Evolutionary conservation across 2,888 invertebrate species (phyloP).

Genomic region (Dolichopus griseipennis): DNA sequence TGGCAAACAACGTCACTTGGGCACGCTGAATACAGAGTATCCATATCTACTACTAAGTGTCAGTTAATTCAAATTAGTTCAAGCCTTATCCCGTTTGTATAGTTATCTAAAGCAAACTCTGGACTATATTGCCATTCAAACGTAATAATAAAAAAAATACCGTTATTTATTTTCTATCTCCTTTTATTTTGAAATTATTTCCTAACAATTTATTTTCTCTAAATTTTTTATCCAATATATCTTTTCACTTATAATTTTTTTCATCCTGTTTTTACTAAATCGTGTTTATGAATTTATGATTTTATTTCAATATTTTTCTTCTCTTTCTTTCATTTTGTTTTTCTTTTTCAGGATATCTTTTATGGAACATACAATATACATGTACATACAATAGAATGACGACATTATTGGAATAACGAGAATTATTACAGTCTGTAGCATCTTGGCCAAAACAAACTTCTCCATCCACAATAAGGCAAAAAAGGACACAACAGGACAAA

Average conservation of each 20-base stretch:
- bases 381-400: neutral
- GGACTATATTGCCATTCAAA: too few relatives aligned
- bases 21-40: too few relatives aligned
- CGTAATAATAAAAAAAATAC: too few relatives aligned
- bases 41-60: too few relatives aligned
- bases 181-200: neutral
- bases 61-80: too few relatives aligned
- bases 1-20: too few relatives aligned
- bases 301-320: neutral
- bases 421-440: conserved; percentile 3
- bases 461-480: neutral
- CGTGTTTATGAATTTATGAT: neutral
- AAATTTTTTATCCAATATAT: neutral
- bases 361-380: neutral
- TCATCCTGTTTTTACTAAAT: neutral
- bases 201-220: neutral
- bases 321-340: neutral
- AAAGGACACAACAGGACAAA: neutral
- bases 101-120: too few relatives aligned
- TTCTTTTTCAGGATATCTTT: neutral
- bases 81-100: too few relatives aligned
- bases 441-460: neutral
- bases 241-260: neutral
- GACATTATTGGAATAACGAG: neutral
- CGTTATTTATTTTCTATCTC: too few relatives aligned